These are phyloP conservation scores for Ahaetulla prasina DNA, from an alignment of 2,113 vertebrate genomes.

Conservation along the genomic window DNA sequence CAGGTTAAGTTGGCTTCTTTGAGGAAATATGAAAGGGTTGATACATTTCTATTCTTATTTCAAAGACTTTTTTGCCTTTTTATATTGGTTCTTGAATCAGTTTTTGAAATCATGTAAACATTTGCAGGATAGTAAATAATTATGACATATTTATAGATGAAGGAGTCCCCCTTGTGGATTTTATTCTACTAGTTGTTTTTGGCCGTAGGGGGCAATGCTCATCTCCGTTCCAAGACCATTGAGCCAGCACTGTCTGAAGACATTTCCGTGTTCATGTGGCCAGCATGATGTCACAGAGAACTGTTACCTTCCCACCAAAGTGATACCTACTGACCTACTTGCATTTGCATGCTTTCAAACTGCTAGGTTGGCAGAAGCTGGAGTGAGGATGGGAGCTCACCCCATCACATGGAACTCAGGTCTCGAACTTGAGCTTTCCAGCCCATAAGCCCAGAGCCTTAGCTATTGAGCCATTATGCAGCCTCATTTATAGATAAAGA, in stretches of 20 bases:
- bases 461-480: neutral
- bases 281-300: neutral
- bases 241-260: neutral
- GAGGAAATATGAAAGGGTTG: neutral
- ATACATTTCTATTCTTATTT: neutral
- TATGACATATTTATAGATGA: neutral
- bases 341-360: neutral
- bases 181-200: neutral
- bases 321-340: neutral
- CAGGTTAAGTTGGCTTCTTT: neutral
- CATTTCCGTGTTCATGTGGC: neutral
- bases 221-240: neutral
- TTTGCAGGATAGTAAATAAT: neutral
- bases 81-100: neutral
- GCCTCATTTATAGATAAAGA: neutral
- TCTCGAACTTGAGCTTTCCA: neutral
- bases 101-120: neutral
- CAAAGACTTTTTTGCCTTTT: neutral
- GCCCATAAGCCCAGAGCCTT: neutral
- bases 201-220: neutral
- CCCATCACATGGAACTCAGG: neutral
- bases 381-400: too few relatives aligned
- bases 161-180: neutral
- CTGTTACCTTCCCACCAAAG: neutral
- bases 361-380: neutral